Conservation (phyloP, 2,797 vertebrate species). For the Eulemur rubriventer region DNA sequence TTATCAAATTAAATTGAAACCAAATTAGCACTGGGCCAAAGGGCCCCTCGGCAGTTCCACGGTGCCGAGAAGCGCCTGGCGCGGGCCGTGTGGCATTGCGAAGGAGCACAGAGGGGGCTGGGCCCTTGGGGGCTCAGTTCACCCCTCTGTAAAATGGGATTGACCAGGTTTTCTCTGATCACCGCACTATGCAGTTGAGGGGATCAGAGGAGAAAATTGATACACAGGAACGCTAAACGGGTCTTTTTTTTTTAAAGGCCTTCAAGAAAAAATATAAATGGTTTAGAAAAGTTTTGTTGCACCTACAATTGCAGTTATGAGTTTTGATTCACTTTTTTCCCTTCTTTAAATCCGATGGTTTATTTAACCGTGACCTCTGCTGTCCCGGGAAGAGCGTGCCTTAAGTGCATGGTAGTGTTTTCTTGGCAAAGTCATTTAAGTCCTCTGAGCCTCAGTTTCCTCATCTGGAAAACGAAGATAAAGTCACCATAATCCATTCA, state of each 20-base stretch:
- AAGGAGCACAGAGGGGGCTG: background rate
- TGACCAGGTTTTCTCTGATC: background rate
- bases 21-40: slow-evolving; percentile 20
- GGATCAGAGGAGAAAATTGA: background rate
- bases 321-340: background rate
- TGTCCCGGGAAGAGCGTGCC: accelerated
- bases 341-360: background rate
- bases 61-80: accelerated
- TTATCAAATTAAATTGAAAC: slow-evolving; percentile 51
- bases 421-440: background rate
- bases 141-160: background rate
- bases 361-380: background rate
- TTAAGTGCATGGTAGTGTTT: background rate
- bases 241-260: background rate
- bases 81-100: accelerated
- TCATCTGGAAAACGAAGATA: background rate
- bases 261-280: background rate
- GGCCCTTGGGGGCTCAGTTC: background rate
- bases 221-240: background rate
- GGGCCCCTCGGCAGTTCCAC: background rate
- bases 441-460: background rate
- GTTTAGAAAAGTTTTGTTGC: background rate
- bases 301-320: background rate
- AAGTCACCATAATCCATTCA: background rate
- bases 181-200: background rate